A percentile compares a stretch with the other conserved stretches of the same genome.
Conservation (phyloP, 1,140 invertebrate species). For the Anthonomus grandis region DNA sequence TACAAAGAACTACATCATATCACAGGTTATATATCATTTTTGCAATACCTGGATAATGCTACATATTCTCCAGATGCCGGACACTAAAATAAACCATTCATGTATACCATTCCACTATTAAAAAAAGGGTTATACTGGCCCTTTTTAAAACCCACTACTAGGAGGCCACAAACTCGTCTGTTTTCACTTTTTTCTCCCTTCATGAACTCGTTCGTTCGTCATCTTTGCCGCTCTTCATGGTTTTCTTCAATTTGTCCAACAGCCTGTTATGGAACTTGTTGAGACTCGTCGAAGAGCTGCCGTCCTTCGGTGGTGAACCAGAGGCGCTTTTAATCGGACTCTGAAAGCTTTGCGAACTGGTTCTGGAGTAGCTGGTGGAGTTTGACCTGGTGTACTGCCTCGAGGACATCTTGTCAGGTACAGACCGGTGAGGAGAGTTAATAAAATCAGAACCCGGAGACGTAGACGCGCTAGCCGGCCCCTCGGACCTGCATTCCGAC, state of each 20-base stretch:
- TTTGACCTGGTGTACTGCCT: conserved; percentile 51
- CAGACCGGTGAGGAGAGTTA: conserved; percentile 62
- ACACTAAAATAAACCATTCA: conserved; percentile 13
- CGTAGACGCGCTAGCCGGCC: conserved; percentile 62
- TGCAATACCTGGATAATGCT: conserved; percentile 7
- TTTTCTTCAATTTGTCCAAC: conserved; percentile 77
- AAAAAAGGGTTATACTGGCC: neutral
- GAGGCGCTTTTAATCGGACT: conserved; percentile 52
- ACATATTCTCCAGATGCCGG: conserved; percentile 14
- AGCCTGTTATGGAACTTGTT: conserved; percentile 83
- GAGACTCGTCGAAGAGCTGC: conserved; percentile 58
- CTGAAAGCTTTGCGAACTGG: conserved; percentile 60
- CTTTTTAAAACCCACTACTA: conserved; percentile 25
- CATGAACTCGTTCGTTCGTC: conserved; percentile 46
- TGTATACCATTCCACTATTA: neutral
- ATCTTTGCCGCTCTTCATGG: conserved; percentile 60
- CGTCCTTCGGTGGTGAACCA: conserved; percentile 58
- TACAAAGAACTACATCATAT: conserved; percentile 20
- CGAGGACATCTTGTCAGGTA: conserved; percentile 55
- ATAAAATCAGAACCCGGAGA: conserved; percentile 67
- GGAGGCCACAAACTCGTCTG: conserved; percentile 22
- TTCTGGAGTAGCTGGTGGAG: conserved; percentile 53
- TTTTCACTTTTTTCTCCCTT: conserved; percentile 29
- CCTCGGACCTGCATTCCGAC: conserved; percentile 78
- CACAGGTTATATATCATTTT: conserved; percentile 24